Percentiles rank a stretch among this genome's conserved stretches.
Evolutionary conservation across 2,888 invertebrate genomes (phyloP).

Genomic region (Serripes groenlandicus): DNA sequence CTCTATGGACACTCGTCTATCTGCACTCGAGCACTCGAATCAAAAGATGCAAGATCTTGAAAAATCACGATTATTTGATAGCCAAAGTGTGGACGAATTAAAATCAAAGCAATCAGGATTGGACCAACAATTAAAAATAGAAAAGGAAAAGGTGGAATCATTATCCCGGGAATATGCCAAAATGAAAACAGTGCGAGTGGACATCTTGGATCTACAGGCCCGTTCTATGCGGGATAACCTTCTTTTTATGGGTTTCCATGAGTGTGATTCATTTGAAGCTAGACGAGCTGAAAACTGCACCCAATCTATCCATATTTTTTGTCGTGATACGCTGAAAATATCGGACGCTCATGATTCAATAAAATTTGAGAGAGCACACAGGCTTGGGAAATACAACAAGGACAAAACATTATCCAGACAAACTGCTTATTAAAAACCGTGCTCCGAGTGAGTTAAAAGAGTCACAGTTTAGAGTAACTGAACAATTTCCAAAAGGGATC

Average conservation of each 20-base stretch:
- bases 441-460: neutral
- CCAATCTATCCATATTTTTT: too few species aligned
- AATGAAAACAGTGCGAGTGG: neutral
- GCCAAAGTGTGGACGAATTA: conserved; percentile 23
- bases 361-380: conserved; percentile 29
- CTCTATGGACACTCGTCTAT: conserved; percentile 14
- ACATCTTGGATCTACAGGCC: conserved; percentile 35
- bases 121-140: neutral
- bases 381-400: conserved; percentile 17
- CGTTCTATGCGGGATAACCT: conserved; percentile 38
- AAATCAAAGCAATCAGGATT: conserved; percentile 2
- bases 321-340: neutral
- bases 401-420: conserved; percentile 15
- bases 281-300: too few species aligned
- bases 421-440: neutral
- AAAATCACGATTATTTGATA: conserved; percentile 14
- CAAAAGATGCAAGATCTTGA: conserved; percentile 12
- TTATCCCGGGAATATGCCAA: conserved; percentile 1
- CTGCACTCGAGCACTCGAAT: conserved; percentile 6
- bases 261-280: neutral
- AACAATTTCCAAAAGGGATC: neutral
- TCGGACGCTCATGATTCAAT: too few species aligned
- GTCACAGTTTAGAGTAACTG: neutral
- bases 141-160: conserved; percentile 3
- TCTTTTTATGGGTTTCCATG: conserved; percentile 16